These are phyloP conservation scores for Ptychodera flava DNA, from an alignment of 35 echinoderm and acorn worm species.

Conservation along the genomic window DNA sequence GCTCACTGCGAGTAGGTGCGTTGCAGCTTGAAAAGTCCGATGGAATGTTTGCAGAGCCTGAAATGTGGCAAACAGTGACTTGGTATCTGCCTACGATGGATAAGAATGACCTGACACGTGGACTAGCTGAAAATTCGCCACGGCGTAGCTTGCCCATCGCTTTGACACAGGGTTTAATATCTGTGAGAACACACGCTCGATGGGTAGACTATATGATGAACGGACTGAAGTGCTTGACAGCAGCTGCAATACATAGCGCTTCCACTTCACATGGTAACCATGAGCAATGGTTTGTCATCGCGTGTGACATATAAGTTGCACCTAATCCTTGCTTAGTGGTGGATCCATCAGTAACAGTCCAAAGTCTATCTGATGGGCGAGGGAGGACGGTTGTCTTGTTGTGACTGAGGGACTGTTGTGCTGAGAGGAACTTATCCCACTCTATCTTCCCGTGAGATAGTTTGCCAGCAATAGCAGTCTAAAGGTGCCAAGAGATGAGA, in stretches of 20 bases:
- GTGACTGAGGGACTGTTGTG: neutral
- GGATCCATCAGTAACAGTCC: no score
- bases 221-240: no score
- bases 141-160: constrained; percentile 43
- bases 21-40: constrained; percentile 61
- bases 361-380: no score
- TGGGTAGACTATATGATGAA: constrained; percentile 34
- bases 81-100: constrained; percentile 45
- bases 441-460: neutral
- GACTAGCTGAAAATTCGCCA: constrained; percentile 58
- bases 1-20: constrained; percentile 33
- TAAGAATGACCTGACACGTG: constrained; percentile 53
- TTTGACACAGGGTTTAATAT: constrained; percentile 64
- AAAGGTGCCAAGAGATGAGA: neutral
- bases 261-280: constrained; percentile 47
- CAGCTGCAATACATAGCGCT: no score
- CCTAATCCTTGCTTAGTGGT: no score
- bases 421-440: no score
- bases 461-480: neutral
- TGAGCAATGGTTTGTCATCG: constrained; percentile 16
- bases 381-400: neutral
- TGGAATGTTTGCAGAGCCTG: constrained; percentile 49
- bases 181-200: constrained; percentile 35
- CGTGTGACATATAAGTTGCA: constrained; percentile 27
- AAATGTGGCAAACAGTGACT: no score